Base-by-base conservation (phyloP, 2,113 vertebrate species). In the Chloropsis hardwickii region DNA sequence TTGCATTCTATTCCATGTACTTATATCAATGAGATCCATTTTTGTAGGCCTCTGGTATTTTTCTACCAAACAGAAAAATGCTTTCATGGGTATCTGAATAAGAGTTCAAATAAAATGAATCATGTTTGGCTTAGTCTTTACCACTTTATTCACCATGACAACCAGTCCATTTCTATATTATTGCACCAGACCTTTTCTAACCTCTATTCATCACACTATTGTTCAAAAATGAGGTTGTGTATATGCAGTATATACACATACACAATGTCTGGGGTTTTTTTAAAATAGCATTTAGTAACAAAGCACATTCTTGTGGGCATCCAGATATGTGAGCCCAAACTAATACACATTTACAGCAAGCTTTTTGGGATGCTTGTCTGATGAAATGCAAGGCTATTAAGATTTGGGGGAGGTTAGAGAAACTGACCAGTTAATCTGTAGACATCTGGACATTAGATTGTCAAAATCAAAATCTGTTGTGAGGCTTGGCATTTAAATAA, bases 121-220 rank as follows among this genome's bases (percentile, higher is more conserved):
- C 16, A 15, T 35, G 12, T 80, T 95, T 57, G 33, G 25, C 56
- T 90, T 79, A 61, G 37, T 82, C 47, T 92, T 14, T n/a, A 69
- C 17, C 5, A 45, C 62, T 94, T 87, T 92, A 86, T 89, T 97
- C 88, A 92, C 92, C 88, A 80, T 97, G 96, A 91, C 90, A 97
- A 97, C 94, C 25, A 88, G 14, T 87, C 25, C 23, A 78, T 96
- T 95, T 90, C 64, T 85, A 7, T 93, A 89, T 67, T 78, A 67
- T 19, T 88, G 64, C 40, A 84, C 7, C 56, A 93, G 51, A 81
- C 33, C 64, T 64, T 88, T 94, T 92, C 57, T 95, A 97, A 88
- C 83, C 85, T 85, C 57, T 81, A 18, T 89, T 96, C 70, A 80
- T 87, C 83, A 74, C 23, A 73, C 11, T 18, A 40, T 47, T 65